Evolutionary conservation across 2,888 invertebrate genomes (phyloP), one percentile per base, ranked within the genome.

Genomic region (Hetaerina titia): DNA sequence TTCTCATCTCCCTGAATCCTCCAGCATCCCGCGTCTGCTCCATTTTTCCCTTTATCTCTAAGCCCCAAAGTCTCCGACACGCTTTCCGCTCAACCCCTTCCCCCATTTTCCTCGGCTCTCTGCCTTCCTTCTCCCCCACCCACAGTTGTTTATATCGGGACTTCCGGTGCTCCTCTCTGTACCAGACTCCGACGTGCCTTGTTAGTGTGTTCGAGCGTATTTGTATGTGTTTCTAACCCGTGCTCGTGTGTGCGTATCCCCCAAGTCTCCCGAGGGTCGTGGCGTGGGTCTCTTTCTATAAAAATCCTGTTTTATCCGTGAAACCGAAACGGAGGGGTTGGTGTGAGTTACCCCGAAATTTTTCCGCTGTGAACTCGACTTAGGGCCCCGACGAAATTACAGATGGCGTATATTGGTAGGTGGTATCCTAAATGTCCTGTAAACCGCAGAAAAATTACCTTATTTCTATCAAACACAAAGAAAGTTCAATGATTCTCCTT

Each of bases 91-190:
- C 89, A 22, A 19, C 57, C 17, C 22, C 58, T 22, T 64, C 63
- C 90, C 17, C 11, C 63, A 22, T 63, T 63, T 22, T 25, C 63
- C 90, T 25, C 17, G 11, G 17, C 31, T n/a, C 90, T 19, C 45
- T 64, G 25, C 31, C 22, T 0, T 25, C 58, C 69, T 11, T 45
- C 45, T 57, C 69, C 90, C 13, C 89, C 92, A 64, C 19, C 56
- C 17, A 13, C 69, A 64, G 92, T 92, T 92, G 92, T 92, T 92
- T 92, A 92, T 92, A 92, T 92, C 92, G 64, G 92, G 69, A 74
- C 92, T 92, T 92, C 92, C 92, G 92, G 92, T n/a, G 45, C 56
- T 69, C 64, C 81, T 81, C 31, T 31, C 25, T 31, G 81, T 45
- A 56, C 92, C 92, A 69, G 92, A 92, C 92, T 31, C 92, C 69